phyloP scores from a whole-genome alignment of 2,113 vertebrate species.

The Corythornis vintsioides region DNA sequence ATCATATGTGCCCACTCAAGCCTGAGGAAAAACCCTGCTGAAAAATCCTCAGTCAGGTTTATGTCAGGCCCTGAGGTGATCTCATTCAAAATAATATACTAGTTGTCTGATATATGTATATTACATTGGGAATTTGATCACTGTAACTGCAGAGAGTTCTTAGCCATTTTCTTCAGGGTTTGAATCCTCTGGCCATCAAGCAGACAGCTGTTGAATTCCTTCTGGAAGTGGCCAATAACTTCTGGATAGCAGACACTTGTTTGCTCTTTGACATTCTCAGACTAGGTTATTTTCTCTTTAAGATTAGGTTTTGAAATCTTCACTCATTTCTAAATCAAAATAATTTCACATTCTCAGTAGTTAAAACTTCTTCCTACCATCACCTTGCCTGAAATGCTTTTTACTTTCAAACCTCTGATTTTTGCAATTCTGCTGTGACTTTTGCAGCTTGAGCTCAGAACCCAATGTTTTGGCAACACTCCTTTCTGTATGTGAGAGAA shows the following conservation, averaged over 20 bases:
- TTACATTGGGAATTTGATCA: neutral
- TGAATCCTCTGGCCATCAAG: neutral
- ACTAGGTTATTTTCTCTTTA: neutral
- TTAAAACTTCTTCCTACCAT: neutral
- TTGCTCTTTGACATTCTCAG: neutral
- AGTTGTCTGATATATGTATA: neutral
- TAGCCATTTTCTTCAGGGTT: neutral
- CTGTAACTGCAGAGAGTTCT: neutral
- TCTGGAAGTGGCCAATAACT: neutral
- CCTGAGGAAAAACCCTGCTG: neutral
- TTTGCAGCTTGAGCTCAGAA: slow-evolving; percentile 36
- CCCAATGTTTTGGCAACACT: slow-evolving; percentile 21
- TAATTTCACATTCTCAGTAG: neutral
- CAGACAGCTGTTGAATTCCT: neutral
- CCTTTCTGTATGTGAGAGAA: neutral
- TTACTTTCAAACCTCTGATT: neutral
- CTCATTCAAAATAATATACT: neutral
- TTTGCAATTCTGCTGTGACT: slow-evolving; percentile 9
- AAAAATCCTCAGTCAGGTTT: neutral
- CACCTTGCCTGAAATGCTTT: neutral
- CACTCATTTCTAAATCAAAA: neutral
- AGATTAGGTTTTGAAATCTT: neutral
- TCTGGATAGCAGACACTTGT: neutral
- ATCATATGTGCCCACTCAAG: neutral
- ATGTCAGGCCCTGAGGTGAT: neutral